Base-by-base conservation (phyloP, 2,113 vertebrate genomes). In the Corapipo altera region DNA sequence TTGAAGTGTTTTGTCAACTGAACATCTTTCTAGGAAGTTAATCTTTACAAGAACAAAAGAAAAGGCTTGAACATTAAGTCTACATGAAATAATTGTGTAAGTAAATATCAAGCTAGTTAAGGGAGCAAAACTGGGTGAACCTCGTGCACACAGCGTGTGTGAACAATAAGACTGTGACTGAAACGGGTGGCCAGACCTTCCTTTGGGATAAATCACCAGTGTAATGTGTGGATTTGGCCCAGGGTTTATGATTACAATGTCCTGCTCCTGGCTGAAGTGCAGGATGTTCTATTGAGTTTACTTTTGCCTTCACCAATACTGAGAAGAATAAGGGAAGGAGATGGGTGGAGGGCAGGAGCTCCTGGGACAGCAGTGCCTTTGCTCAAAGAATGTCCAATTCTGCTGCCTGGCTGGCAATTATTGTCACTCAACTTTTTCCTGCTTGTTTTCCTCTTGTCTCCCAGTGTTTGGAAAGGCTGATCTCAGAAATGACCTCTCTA, bases 11-110 rank as follows among this genome's bases (percentile, higher is more conserved):
- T 61, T 88, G 13, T 65, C 6, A 10, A 43, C 39, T 46, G 82
- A 94, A 61, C 2, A 4, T 62, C 48, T 55, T 87, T 74, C 44
- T 67, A 73, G 64, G 44, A 87, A 80, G 87, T 81, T 87, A 83
- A 86, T 95, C 77, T 95, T 88, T 78, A 80, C 49, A 87, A 88
- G 64, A 94, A 85, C 64, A 88, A 89, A 93, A 35, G 49, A 58
- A 89, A 84, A 81, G 51, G 19, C 57, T 85, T 24, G 76, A 90
- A 83, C 67, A 83, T 11, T 70, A 62, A 92, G 30, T 24, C 55
- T 28, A 12, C 70, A 57, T 59, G 24, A 87, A 91, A 71, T 84
- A 52, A 73, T 69, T 59, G 41, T 58, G 39, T 65, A 35, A 71
- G 72, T 88, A 84, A 93, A 95, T 76, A 86, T 24, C 89, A 52